These are phyloP conservation scores for Psilopogon haemacephalus DNA, from an alignment of 2,113 vertebrate species.

Conservation along the genomic window DNA sequence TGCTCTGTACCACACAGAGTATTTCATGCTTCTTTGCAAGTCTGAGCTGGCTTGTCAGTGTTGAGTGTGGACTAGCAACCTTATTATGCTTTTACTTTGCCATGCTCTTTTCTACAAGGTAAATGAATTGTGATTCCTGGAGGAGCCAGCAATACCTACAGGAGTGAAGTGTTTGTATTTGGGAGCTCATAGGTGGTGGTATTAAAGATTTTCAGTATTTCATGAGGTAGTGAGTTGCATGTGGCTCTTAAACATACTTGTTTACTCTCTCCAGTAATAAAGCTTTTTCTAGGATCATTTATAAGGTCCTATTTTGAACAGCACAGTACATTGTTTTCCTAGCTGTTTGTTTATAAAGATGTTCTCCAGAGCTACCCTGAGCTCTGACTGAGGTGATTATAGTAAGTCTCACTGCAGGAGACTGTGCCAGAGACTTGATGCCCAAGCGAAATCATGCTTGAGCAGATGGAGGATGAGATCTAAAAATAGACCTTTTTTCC, in stretches of 20 bases:
- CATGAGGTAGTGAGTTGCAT: neutral
- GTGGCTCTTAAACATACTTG: neutral
- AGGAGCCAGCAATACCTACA: neutral
- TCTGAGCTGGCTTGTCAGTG: neutral
- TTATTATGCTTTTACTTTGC: neutral
- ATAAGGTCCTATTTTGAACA: neutral
- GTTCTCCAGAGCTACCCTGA: neutral
- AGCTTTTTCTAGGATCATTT: neutral
- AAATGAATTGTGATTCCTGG: neutral
- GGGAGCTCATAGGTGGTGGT: neutral
- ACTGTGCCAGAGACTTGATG: neutral
- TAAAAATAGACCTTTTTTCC: constrained; percentile 52
- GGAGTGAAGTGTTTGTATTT: neutral
- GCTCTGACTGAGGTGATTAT: neutral
- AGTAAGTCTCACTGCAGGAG: neutral
- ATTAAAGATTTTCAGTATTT: neutral
- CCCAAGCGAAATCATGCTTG: neutral
- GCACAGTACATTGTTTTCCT: neutral
- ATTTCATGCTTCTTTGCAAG: neutral
- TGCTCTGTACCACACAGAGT: neutral
- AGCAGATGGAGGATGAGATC: constrained; percentile 51
- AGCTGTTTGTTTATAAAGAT: neutral
- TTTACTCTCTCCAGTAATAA: neutral
- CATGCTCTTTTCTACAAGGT: neutral
- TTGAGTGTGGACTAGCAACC: neutral